A percentile compares a stretch with the other conserved stretches of the same genome.
Conservation (phyloP, 30 jellyfish, hydroid and myxozoan genomes). For the Mastigias papua region DNA sequence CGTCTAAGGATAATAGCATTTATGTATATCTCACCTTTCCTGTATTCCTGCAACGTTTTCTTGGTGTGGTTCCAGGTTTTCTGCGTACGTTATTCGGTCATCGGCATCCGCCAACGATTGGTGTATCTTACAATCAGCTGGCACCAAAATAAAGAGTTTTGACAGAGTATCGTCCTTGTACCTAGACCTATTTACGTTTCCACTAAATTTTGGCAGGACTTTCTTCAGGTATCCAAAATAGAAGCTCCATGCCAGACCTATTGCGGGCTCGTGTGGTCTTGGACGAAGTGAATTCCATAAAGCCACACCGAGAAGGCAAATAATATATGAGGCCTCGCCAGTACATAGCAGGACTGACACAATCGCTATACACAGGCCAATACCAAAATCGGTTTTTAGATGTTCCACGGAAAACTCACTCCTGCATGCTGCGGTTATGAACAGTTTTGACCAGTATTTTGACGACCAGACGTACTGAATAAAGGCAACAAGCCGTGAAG, state of each 20-base stretch:
- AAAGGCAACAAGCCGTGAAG: background rate
- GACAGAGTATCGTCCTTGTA: slow-evolving; percentile 11
- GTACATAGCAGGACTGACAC: background rate
- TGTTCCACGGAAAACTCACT: slow-evolving; percentile 23
- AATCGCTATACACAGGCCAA: background rate
- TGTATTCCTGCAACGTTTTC: slow-evolving; percentile 44
- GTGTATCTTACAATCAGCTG: slow-evolving; percentile 47
- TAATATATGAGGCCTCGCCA: background rate
- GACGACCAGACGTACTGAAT: slow-evolving; percentile 2
- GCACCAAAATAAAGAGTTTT: slow-evolving; percentile 40
- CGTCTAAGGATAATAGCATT: too few relatives aligned
- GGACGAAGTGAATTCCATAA: background rate
- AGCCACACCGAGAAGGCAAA: background rate
- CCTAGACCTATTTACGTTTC: slow-evolving; percentile 5
- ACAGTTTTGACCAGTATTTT: background rate
- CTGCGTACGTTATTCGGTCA: background rate
- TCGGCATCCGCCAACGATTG: slow-evolving; percentile 25
- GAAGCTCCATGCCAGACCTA: slow-evolving; percentile 58
- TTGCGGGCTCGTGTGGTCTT: slow-evolving; percentile 21
- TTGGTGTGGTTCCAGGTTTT: slow-evolving; percentile 12
- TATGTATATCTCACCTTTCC: background rate
- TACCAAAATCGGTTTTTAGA: background rate
- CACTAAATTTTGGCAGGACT: slow-evolving; percentile 43
- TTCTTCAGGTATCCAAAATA: slow-evolving; percentile 56
- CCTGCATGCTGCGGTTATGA: slow-evolving; percentile 20